Evolutionary conservation across 2,888 invertebrate genomes (phyloP), one percentile per base, ranked within the genome.

Genomic region (Tholera decimalis): DNA sequence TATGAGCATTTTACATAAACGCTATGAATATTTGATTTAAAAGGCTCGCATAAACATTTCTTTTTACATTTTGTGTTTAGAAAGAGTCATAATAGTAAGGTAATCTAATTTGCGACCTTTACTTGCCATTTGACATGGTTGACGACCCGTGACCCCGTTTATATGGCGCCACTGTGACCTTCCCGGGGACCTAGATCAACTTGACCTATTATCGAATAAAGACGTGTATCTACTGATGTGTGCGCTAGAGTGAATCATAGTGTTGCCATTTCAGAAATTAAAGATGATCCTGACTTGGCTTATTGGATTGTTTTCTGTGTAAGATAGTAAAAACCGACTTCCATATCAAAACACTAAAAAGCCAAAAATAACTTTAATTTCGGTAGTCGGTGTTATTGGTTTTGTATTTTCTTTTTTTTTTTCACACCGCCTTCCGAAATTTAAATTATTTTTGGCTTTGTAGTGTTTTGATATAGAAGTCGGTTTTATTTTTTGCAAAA

Each of bases 101-200:
- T 63, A 74, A 74, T 70, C 68, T 66, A 71, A 80, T 83, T 78
- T 71, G 60, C 50, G 26, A 82, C 83, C 78, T 80, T 80, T 80
- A 65, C 51, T 68, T 75, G 82, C 62, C 79, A 79, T 82, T 83
- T 83, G 74, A 37, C 55, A 68, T 62, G 59, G 75, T 77, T 77
- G 47, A 15, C 64, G 61, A 65, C 80, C 59, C 70, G 61, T 79
- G 64, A 80, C 77, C 82, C 63, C 80, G 85, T 58, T 85, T 70
- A 73, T 63, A 67, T 72, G 87, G 84, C 87, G 87, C 85, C 85
- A 59, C 55, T 54, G 71, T 62, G 83, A 86, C 86, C 86, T 86
- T 85, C 80, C 69, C 65, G 26, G 73, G 70, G 66, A 66, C 58
- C 62, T 60, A 63, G 53, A 64, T 60, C 60, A 65, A 80, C 71